Evolutionary conservation across 2,113 vertebrate species (phyloP), one percentile per base, ranked within the genome.

Genomic region (Ciconia maguari): DNA sequence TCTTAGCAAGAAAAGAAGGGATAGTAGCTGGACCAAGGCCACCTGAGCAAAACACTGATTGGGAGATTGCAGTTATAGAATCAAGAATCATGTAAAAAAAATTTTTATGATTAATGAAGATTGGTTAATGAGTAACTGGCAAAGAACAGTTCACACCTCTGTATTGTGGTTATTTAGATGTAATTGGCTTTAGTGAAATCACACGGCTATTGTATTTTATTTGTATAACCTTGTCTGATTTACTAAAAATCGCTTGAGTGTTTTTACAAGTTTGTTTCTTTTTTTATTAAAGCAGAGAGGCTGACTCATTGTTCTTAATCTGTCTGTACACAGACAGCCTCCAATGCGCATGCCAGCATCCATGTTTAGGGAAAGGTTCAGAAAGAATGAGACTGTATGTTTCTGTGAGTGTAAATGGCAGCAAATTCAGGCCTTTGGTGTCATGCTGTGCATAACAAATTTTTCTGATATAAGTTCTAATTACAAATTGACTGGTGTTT

Each of bases 31-130:
- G 70, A 97, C 25, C 38, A 54, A 87, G 26, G 81, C 78, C 94
- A 94, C 46, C 62, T 90, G 75, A 93, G 79, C 34, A 94, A 79
- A 88, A 46, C 61, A 36, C n/a, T 78, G 88, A 60, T 81, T 91
- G 91, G 64, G 74, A 95, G 55, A 83, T 44, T 76, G 68, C 48
- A 65, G 84, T 83, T 93, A 85, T 11, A 92, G 90, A 93, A 92
- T 93, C 84, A 32, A 75, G 89, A 92, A 77, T 94, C 38, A n/a
- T 42, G 65, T 85, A 70, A 86, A 96, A 82, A 11, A 30, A 74
- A 79, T 95, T 93, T 95, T 96, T 93, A 97, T 97, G 96, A 91
- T 94, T 97, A 94, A 93, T 97, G 91, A 83, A 81, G 38, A 84
- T 72, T 83, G 54, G 95, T 93, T 96, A 97, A 97, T 68, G 64